These are phyloP conservation scores for Erebia palarica DNA, from an alignment of 2,888 invertebrate species.

Conservation along the genomic window DNA sequence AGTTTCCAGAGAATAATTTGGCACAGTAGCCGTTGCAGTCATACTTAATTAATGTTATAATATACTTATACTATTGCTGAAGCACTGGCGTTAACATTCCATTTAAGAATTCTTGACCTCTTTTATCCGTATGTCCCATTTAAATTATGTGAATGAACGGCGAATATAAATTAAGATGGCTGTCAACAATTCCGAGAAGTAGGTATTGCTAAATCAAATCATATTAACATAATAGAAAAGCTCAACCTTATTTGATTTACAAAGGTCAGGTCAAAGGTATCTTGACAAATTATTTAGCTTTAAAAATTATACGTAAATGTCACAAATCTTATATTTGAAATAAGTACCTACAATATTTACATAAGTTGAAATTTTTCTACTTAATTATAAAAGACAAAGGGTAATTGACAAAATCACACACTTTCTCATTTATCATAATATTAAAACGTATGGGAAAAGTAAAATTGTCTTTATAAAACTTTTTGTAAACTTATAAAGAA, in stretches of 20 bases:
- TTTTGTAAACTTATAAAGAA: neutral
- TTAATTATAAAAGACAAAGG: no score
- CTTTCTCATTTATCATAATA: no score
- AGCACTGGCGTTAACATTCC: slow-evolving; percentile 14
- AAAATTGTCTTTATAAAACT: neutral
- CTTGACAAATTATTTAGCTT: no score
- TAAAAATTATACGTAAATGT: neutral
- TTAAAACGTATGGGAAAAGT: no score
- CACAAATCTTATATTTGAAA: no score
- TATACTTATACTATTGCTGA: slow-evolving; percentile 10
- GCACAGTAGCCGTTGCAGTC: slow-evolving; percentile 21
- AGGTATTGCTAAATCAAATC: neutral
- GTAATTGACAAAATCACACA: no score
- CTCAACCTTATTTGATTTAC: neutral
- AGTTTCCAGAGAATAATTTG: slow-evolving; percentile 19
- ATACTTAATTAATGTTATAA: slow-evolving; percentile 27
- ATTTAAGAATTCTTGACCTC: slow-evolving; percentile 31
- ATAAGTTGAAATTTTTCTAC: no score
- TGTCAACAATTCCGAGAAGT: neutral
- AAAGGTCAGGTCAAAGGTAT: neutral
- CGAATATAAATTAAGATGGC: slow-evolving; percentile 17
- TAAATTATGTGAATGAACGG: slow-evolving; percentile 24
- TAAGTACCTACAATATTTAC: no score
- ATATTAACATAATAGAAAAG: neutral
- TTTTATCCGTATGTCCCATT: slow-evolving; percentile 25